These are phyloP conservation scores for Hyposmocoma kahamanoa DNA, from an alignment of 1,140 invertebrate species.

Conservation along the genomic window DNA sequence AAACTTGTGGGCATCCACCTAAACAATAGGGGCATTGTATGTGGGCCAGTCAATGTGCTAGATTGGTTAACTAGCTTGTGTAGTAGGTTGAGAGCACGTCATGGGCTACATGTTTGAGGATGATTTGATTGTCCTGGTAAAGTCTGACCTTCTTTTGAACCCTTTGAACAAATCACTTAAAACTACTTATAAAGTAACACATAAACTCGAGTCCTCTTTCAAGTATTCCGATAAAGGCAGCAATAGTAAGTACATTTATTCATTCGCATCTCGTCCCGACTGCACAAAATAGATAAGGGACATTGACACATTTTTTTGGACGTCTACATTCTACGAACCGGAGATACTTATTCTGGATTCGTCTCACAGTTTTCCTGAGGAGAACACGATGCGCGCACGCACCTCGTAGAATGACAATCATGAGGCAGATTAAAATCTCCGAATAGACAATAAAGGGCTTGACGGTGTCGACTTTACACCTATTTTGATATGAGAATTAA, in stretches of 20 bases:
- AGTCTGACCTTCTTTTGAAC: neutral
- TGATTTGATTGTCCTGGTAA: neutral
- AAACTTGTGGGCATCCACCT: neutral
- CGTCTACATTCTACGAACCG: constrained; percentile 39
- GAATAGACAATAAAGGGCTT: constrained; percentile 30
- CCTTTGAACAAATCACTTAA: neutral
- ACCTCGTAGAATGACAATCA: constrained; percentile 32
- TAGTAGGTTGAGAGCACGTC: neutral
- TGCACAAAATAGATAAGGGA: constrained; percentile 33
- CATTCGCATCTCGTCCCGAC: constrained; percentile 18
- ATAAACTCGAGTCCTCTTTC: neutral
- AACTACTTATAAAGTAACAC: neutral
- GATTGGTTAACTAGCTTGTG: constrained; percentile 11
- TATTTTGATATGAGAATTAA: constrained; percentile 16
- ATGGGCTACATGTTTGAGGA: neutral
- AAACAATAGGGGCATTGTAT: constrained; percentile 12
- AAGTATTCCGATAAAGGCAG: neutral
- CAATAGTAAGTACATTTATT: neutral
- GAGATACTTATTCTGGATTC: constrained; percentile 35
- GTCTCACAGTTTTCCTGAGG: constrained; percentile 20
- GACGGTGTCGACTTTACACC: constrained; percentile 36
- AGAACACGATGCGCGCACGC: constrained; percentile 13
- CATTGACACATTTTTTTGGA: constrained; percentile 37
- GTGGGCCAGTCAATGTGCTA: constrained; percentile 9
- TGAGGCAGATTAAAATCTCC: constrained; percentile 37